Percentiles rank a stretch among this genome's conserved stretches.
Evolutionary conservation across 2,113 vertebrate species (phyloP).

Genomic region (Cnemophilus loriae): DNA sequence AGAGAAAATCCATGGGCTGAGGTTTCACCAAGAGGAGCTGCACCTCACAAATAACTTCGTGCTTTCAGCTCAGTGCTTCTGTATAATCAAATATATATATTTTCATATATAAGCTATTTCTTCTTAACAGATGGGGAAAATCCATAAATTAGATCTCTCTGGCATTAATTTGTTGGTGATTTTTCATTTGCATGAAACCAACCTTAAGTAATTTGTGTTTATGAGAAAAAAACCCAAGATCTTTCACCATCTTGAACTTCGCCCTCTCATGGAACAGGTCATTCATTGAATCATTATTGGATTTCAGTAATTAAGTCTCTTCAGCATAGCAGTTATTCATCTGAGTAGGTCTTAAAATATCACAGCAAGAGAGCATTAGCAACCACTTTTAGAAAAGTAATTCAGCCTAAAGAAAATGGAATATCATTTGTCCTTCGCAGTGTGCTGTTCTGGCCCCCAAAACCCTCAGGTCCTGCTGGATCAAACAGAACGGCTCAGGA

Average conservation of each 20-base stretch:
- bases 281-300: neutral
- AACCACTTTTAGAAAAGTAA: neutral
- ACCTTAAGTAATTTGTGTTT: neutral
- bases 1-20: neutral
- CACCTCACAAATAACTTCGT: neutral
- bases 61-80: neutral
- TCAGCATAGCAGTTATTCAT: neutral
- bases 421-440: neutral
- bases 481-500: neutral
- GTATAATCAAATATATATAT: neutral
- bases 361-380: neutral
- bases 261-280: neutral
- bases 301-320: neutral
- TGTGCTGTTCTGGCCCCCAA: neutral
- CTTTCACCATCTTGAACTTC: neutral
- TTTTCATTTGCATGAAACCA: neutral
- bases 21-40: neutral
- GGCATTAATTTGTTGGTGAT: neutral
- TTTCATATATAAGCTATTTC: neutral
- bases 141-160: neutral
- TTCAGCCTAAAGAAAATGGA: neutral
- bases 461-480: neutral
- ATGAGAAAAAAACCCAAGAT: neutral
- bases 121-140: neutral
- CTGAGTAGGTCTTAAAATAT: neutral